Base-by-base conservation (phyloP, 2,113 vertebrate species). In the Poicephalus meyeri region DNA sequence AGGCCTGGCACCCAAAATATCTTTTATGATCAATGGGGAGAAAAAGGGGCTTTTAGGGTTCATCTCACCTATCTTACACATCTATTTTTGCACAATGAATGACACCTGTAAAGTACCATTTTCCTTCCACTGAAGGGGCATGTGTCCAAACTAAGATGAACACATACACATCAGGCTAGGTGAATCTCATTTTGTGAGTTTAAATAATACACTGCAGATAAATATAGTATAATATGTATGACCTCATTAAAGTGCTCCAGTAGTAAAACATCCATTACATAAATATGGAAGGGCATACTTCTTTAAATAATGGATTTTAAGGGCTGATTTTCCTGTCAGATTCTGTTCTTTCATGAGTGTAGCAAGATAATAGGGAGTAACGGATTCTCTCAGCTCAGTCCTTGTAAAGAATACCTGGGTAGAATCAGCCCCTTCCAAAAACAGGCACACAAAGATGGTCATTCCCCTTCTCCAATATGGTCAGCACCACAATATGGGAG, bases 291-390 rank as follows among this genome's bases (percentile, higher is more conserved):
- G 71, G 19, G 14, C 35, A 85, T 29, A 41, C 41, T 77, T 53
- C 66, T 86, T 78, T 94, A 77, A 92, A 93, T 91, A 94, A 97
- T 91, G 29, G 35, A 95, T 88, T 90, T 86, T 80, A 77, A 92
- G 80, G 52, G 69, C 42, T 90, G 47, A 74, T 80, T 95, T 80
- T 80, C 23, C 73, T 86, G 76, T 76, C 86, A 90, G 50, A 81
- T 88, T 86, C 79, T 84, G 82, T 61, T 86, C 31, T 92, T 74
- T 60, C 17, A 60, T 4, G 9, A 1, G 1, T 74, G 64, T 58
- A 82, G 89, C 58, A 66, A 72, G 41, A 49, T 10, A 87, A 49
- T 25, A 78, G 69, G 64, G 61, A 94, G 60, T 28, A 87, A 84
- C 41, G 31, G 17, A 8, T 18, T 82, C 7, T 89, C 70, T 41